Evolutionary conservation across 2,888 invertebrate genomes (phyloP).

Genomic region (Pasiphila rectangulata): DNA sequence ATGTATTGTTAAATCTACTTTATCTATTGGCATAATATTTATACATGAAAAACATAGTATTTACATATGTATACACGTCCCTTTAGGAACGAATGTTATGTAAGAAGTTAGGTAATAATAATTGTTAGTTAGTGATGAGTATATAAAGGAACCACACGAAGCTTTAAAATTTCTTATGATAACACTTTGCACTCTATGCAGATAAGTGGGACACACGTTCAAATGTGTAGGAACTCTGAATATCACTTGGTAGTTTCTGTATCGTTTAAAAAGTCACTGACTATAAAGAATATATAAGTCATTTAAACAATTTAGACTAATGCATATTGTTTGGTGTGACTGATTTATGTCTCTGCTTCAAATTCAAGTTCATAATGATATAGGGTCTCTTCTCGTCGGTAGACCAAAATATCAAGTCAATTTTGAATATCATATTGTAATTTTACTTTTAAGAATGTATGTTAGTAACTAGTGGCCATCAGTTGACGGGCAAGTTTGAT

Average conservation of each 20-base stretch:
- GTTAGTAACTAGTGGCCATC: slow-evolving; percentile 62
- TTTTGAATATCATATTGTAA: slow-evolving; percentile 66
- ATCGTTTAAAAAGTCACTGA: slow-evolving; percentile 23
- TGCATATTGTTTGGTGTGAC: slow-evolving; percentile 17
- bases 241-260: slow-evolving; percentile 27
- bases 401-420: slow-evolving; percentile 76
- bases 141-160: slow-evolving; percentile 77
- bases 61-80: slow-evolving; percentile 81
- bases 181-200: slow-evolving; percentile 77
- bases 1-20: slow-evolving; percentile 74
- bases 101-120: slow-evolving; percentile 72
- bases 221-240: slow-evolving; percentile 44
- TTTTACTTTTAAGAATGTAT: slow-evolving; percentile 59
- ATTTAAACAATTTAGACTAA: background rate
- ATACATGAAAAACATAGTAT: slow-evolving; percentile 77
- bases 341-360: slow-evolving; percentile 26
- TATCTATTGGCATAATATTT: slow-evolving; percentile 76
- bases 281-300: background rate
- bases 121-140: slow-evolving; percentile 72
- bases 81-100: slow-evolving; percentile 80
- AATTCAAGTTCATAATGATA: slow-evolving; percentile 33
- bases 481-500: slow-evolving; percentile 60
- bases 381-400: slow-evolving; percentile 54
- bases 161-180: slow-evolving; percentile 81
- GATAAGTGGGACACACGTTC: slow-evolving; percentile 63